Evolutionary conservation across 2,113 vertebrate genomes (phyloP).

Genomic region (Vidua chalybeata): DNA sequence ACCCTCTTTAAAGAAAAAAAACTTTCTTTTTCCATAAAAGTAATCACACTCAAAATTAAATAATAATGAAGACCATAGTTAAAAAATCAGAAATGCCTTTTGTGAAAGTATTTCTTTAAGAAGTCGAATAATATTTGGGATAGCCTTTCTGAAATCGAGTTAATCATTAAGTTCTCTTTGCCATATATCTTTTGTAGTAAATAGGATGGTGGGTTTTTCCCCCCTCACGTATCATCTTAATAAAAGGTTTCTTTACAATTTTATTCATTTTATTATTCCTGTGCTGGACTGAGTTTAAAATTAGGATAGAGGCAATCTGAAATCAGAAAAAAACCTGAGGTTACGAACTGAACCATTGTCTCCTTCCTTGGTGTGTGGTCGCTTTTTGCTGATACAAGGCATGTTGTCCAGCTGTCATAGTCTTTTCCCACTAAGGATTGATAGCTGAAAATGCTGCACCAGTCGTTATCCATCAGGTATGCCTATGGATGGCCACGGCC

Average conservation of each 20-base stretch:
- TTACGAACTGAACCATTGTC: constrained; percentile 18
- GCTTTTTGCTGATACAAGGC: constrained; percentile 65
- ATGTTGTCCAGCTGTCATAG: constrained; percentile 31
- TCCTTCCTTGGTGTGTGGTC: constrained; percentile 22
- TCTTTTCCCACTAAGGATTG: constrained; percentile 63
- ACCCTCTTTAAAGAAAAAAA: neutral
- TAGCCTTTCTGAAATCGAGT: neutral
- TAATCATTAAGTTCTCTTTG: neutral
- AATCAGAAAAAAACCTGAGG: neutral
- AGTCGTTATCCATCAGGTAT: constrained; percentile 66
- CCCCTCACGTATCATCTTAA: neutral
- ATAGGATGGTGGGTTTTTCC: neutral
- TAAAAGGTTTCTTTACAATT: neutral
- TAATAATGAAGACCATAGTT: neutral
- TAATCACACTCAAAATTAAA: neutral
- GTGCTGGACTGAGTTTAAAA: neutral
- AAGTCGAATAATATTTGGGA: neutral
- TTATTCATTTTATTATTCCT: neutral
- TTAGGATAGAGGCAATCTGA: neutral
- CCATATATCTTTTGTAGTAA: neutral
- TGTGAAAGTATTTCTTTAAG: neutral
- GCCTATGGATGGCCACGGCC: constrained; percentile 46
- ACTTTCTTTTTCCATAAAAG: neutral
- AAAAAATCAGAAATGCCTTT: neutral
- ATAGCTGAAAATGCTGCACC: constrained; percentile 36